Evolutionary conservation across 2,888 invertebrate genomes (phyloP).

Genomic region (Meteorus cinctellus): DNA sequence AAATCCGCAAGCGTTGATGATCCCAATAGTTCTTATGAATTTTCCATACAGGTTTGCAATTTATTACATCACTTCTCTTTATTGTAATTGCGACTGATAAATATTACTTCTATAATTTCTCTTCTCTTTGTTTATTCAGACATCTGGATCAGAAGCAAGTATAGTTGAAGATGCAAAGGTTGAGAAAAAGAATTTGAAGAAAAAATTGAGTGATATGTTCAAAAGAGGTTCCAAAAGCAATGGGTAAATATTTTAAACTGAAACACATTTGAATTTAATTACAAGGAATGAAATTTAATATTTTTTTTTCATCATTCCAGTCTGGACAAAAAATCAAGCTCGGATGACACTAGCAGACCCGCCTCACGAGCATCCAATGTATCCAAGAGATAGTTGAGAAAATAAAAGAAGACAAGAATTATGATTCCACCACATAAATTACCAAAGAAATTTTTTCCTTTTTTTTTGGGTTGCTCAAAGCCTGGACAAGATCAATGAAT

Average conservation of each 20-base stretch:
- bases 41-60: constrained; percentile 65
- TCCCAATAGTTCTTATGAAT: constrained; percentile 71
- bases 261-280: constrained; percentile 21
- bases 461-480: no score
- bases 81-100: neutral
- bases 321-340: constrained; percentile 63
- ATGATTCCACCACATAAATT: constrained; percentile 25
- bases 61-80: neutral
- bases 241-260: constrained; percentile 55
- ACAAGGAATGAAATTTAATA: constrained; percentile 26
- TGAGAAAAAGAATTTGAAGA: constrained; percentile 84
- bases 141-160: constrained; percentile 70
- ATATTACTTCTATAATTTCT: constrained; percentile 21
- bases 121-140: constrained; percentile 55
- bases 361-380: constrained; percentile 67
- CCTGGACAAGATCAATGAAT: constrained; percentile 72
- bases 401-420: neutral
- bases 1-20: constrained; percentile 89
- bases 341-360: constrained; percentile 65
- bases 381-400: constrained; percentile 55
- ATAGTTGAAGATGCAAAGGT: constrained; percentile 63
- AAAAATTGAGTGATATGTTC: constrained; percentile 88
- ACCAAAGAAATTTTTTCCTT: neutral
- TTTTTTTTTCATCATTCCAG: constrained; percentile 49
- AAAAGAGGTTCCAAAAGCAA: constrained; percentile 76